Evolutionary conservation across 2,113 vertebrate species (phyloP), one percentile per base, ranked within the genome.

Genomic region (Macrotis lagotis): DNA sequence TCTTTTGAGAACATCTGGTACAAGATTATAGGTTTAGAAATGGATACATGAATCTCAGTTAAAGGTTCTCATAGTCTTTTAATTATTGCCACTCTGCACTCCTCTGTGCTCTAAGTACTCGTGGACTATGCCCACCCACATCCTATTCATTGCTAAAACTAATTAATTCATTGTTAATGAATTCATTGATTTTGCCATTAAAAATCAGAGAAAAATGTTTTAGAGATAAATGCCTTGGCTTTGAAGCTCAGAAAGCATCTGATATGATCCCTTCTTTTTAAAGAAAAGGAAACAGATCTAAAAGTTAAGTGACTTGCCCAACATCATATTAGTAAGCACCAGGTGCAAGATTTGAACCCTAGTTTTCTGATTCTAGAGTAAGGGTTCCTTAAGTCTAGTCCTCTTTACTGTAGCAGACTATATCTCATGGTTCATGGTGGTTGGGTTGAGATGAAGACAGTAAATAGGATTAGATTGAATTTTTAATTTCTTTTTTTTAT

Each of bases 191-290:
- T 98, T 98, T 98, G 96, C 95, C 94, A 88, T 97, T 98, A 98
- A 96, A 97, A 92, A 96, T 97, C 97, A 97, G 97, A 98, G n/a
- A 97, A 94, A 94, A 95, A 98, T 97, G 96, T 97, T 98, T 98
- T 96, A 96, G 97, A 98, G 97, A 98, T 98, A 98, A 98, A 98
- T 97, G 96, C 91, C 97, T 97, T 98, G 97, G 95, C 96, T 98
- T 97, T 97, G 96, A 59, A 59, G 26, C 10, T 59, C 55, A 59
- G 55, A 59, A 3, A 66, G 28, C 55, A 66, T 66, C 55, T 31
- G 37, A 37, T 14, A 28, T 31, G 14, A 66, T 37, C 31, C 55
- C 55, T 66, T 66, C 31, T 66, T 66, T 66, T 66, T 66, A 66
- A 10, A 66, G 55, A 31, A 14, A 66, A 66, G 31, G 28, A 66